phyloP scores from a whole-genome alignment of 2,113 vertebrate species.

The Leptosomus discolor region DNA sequence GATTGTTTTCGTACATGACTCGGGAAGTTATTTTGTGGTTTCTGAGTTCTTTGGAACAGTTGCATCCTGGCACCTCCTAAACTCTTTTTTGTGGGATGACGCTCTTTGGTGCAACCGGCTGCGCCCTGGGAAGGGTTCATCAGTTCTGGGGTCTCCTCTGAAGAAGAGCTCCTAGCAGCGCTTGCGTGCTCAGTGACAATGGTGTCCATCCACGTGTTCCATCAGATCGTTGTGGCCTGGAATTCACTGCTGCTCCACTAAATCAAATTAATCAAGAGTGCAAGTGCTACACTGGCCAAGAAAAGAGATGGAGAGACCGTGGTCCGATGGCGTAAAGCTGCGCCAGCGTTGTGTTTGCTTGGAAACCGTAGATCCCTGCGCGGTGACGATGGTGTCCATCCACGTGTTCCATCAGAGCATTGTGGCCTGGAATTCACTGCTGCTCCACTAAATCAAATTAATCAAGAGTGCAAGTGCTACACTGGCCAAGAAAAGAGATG shows the following conservation, averaged over 20 bases:
- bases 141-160: neutral
- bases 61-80: constrained; percentile 33
- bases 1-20: constrained; percentile 31
- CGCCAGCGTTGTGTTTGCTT: neutral
- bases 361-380: neutral
- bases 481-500: constrained; percentile 29
- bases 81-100: neutral
- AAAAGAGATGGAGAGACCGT: constrained; percentile 6
- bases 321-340: neutral
- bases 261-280: neutral
- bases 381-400: too few species aligned
- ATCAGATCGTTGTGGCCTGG: neutral
- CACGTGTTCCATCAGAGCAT: fast-evolving
- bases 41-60: constrained; percentile 19
- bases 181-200: neutral
- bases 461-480: neutral
- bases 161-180: neutral
- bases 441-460: neutral
- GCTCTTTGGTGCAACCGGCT: neutral
- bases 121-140: neutral
- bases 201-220: neutral
- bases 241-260: neutral
- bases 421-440: neutral
- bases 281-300: neutral
- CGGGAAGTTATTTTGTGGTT: constrained; percentile 60